Conservation (phyloP, 2,888 invertebrate species). For the Drosophila helvetica region DNA sequence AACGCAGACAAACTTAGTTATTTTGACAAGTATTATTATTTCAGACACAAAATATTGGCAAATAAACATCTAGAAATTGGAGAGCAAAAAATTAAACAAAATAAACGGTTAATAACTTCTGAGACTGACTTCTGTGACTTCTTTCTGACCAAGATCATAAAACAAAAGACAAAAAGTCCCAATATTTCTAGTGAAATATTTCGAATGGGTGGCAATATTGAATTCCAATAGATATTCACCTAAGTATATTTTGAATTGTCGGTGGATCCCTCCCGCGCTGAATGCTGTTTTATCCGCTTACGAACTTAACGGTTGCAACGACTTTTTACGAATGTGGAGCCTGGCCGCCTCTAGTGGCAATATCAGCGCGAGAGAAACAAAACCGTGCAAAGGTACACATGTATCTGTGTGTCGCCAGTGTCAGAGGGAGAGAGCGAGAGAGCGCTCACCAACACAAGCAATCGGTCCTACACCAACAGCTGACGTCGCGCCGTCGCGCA, state of each 20-base stretch:
- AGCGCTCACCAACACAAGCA: slow-evolving; percentile 15
- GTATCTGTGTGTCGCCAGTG: not conserved
- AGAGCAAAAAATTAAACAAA: not conserved
- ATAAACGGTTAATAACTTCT: slow-evolving; percentile 2
- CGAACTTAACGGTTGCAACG: slow-evolving; percentile 21
- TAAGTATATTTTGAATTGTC: slow-evolving; percentile 6
- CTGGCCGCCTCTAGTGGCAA: not conserved
- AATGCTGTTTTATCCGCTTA: not conserved
- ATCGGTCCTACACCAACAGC: slow-evolving; percentile 29
- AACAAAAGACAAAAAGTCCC: not conserved
- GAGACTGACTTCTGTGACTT: not conserved
- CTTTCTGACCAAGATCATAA: not conserved
- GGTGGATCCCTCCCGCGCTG: not conserved
- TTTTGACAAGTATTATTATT: not conserved
- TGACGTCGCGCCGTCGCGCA: slow-evolving; percentile 16
- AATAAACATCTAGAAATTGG: not conserved
- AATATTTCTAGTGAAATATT: not conserved
- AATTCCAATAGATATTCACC: slow-evolving; percentile 59
- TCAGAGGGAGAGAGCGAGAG: slow-evolving; percentile 15
- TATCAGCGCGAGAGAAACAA: slow-evolving; percentile 9
- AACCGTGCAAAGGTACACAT: not conserved
- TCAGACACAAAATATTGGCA: not conserved
- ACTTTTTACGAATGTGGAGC: slow-evolving; percentile 6
- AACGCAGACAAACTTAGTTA: not conserved
- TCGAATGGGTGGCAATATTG: slow-evolving; percentile 11